Conservation (phyloP, 2,113 vertebrate genomes). For the Poicephalus meyeri region DNA sequence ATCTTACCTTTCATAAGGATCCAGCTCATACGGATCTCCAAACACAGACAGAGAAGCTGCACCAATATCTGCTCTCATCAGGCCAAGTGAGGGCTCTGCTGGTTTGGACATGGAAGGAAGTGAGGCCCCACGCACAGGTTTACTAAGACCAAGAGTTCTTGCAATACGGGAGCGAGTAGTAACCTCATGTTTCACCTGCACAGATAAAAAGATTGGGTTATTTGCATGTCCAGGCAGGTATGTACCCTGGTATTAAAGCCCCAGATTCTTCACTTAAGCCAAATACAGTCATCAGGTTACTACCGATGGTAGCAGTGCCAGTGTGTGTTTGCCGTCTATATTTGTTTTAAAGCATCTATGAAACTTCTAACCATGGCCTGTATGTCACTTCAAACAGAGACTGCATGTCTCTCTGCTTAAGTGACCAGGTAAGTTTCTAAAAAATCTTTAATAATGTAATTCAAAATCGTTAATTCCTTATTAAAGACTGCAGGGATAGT, state of each 20-base stretch:
- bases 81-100: slow-evolving; percentile 80
- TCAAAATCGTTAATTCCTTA: background rate
- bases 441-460: background rate
- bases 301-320: background rate
- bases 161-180: slow-evolving; percentile 88
- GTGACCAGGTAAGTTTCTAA: background rate
- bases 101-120: slow-evolving; percentile 85
- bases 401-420: background rate
- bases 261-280: background rate
- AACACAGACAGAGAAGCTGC: slow-evolving; percentile 93
- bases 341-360: background rate
- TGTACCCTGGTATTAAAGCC: background rate
- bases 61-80: slow-evolving; percentile 92
- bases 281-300: background rate
- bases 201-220: background rate
- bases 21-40: slow-evolving; percentile 89
- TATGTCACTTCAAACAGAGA: background rate
- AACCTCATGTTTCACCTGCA: slow-evolving; percentile 70
- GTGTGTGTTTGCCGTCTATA: background rate
- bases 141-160: slow-evolving; percentile 82
- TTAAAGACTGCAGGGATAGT: background rate
- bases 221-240: background rate
- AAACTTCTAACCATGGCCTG: background rate
- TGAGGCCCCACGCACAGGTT: slow-evolving; percentile 73
- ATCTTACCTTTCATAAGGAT: slow-evolving; percentile 82